Base-by-base conservation (phyloP, 2,113 vertebrate species). In the Furnarius figulus region DNA sequence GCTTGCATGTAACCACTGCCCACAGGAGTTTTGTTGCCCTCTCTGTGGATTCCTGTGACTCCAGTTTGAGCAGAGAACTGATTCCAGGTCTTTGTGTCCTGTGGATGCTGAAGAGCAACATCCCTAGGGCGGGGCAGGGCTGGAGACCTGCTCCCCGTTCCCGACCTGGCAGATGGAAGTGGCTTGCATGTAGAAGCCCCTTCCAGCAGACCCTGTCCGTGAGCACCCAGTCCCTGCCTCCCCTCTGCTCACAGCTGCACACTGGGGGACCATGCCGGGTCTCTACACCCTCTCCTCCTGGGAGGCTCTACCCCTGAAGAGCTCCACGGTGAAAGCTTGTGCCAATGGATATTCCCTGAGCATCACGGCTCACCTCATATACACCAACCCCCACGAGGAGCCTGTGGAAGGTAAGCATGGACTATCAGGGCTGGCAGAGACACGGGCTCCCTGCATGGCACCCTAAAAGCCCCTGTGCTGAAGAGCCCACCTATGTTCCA, bases 271-370 rank as follows among this genome's bases (percentile, higher is more conserved):
- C 86, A 99, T 99, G 99, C 99, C 99, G 2, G 99, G 99, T 15
- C 97, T 99, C 75, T 99, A 99, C 35, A 97, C 98, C 88, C 98
- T 98, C 85, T 97, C 98, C n/a, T 98, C 98, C 56, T 99, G 99
- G 99, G 98, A 98, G 46, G 98, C 99, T 67, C 96, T 99, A 93
- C 98, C 99, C 18, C 98, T 99, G 80, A 99, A 99, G 93, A 98
- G 99, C 91, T 99, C 99, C 73, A 97, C 93, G 75, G 98, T 99
- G 81, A 99, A 98, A 96, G 99, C 99, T 79, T 99, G 98, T 92
- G 98, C 99, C 96, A 99, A 99, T 0, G 99, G 99, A 23, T 99
- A 98, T 94, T 99, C 99, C 50, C 96, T 99, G 97, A 99, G 99
- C 95, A 98, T 99, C 97, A 98, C 98, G 2, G 98, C 98, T 35